Base-by-base conservation (phyloP, 2,113 vertebrate species). In the Ibidorhyncha struthersii region DNA sequence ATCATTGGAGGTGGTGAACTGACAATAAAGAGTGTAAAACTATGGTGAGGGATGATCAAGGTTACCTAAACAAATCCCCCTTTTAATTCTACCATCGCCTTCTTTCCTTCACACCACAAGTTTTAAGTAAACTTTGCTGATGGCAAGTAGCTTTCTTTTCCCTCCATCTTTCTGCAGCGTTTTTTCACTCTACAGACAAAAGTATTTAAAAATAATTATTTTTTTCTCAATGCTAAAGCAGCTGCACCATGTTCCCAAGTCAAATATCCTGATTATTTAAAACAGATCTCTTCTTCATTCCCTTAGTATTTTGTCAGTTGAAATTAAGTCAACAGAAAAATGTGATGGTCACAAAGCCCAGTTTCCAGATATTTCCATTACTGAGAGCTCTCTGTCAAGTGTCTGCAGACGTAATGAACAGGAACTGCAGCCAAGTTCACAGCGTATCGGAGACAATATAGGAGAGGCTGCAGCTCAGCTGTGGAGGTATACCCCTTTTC, bases 201-300 rank as follows among this genome's bases (percentile, higher is more conserved):
- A 83, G 9, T 0, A 67, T 94, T 96, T 86, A 2, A 40, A 91
- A 96, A 84, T 41, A 21, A 61, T 45, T 82, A 9, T 73, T 78
- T 76, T 67, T 89, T 93, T 61, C 70, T 87, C 74, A 73, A 14
- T 85, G 23, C 18, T 90, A 66, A 91, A 93, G 66, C 74, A 94
- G 70, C 55, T 95, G 86, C 82, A 86, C 82, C 18, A 32, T 91
- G 41, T 70, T 91, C 74, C 38, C 36, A 47, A 85, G 67, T 93
- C 66, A 91, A 80, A 93, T 85, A 86, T 34, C 43, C 27, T 17
- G 27, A 74, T 91, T 96, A 91, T 90, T 93, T 96, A 93, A 93
- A 94, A 79, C 84, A 95, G 78, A 70, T 62, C 63, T 65, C 47
- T 53, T 91, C 29, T 87, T 85, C 32, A 6, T 95, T 95, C 89